These are phyloP conservation scores for Hyposoter didymator DNA, from an alignment of 2,888 invertebrate genomes.

Conservation along the genomic window DNA sequence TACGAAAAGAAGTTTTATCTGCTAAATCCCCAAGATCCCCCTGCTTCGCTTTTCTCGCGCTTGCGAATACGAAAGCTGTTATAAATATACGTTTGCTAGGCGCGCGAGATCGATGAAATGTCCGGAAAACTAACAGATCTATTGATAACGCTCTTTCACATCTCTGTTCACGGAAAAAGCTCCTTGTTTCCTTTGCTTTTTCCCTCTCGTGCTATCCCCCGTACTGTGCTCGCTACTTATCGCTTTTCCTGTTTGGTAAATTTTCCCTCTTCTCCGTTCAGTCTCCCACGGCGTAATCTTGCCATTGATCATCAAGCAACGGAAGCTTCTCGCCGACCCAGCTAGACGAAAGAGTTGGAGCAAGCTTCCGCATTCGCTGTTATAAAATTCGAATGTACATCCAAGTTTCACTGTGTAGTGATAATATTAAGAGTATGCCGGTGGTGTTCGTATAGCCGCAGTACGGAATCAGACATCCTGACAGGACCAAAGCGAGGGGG, in stretches of 20 bases:
- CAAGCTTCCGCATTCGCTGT: conserved; percentile 27
- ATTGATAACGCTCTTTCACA: conserved; percentile 41
- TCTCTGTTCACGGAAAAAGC: conserved; percentile 23
- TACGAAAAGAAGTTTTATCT: conserved; percentile 44
- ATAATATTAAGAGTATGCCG: conserved; percentile 1
- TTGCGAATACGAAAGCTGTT: not conserved
- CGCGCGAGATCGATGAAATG: not conserved
- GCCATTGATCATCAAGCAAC: conserved; percentile 62
- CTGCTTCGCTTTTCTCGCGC: conserved; percentile 8
- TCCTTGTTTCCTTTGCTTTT: not conserved
- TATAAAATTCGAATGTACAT: conserved; percentile 17
- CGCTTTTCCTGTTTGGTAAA: conserved; percentile 46
- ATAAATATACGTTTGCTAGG: conserved; percentile 11
- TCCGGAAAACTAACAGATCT: conserved; percentile 9
- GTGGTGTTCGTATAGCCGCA: conserved; percentile 25
- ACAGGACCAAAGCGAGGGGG: conserved; percentile 32
- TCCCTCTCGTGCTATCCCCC: not conserved
- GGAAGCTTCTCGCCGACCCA: conserved; percentile 48
- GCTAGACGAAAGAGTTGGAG: conserved; percentile 20
- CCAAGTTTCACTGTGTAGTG: conserved; percentile 11
- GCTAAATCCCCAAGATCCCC: conserved; percentile 32
- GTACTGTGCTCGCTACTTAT: not conserved
- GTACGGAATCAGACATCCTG: conserved; percentile 51
- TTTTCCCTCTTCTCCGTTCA: conserved; percentile 13
- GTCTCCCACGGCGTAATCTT: conserved; percentile 38